A percentile compares a stretch with the other conserved stretches of the same genome.
Conservation (phyloP, 2,113 vertebrate genomes). For the Mustelus asterias region DNA sequence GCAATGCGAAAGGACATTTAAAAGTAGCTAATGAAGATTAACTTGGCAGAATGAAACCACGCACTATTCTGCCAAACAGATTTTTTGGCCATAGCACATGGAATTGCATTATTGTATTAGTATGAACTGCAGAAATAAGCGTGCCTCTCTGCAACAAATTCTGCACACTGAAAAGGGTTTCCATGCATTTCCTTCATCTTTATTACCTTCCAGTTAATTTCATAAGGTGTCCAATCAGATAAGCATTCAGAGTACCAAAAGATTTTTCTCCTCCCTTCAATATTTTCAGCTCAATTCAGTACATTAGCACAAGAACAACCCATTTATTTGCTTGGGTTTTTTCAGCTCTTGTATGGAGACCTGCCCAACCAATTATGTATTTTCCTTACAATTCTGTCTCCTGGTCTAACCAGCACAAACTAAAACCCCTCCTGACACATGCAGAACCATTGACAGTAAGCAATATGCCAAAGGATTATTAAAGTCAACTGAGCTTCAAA, state of each 20-base stretch:
- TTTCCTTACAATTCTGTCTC: background rate
- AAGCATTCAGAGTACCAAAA: background rate
- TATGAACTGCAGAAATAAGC: background rate
- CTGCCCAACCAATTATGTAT: background rate
- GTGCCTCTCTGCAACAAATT: background rate
- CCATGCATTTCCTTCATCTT: background rate
- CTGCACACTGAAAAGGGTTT: background rate
- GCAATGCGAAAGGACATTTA: slow-evolving; percentile 13
- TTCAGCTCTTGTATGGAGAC: background rate
- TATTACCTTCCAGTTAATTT: background rate
- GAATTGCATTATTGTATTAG: background rate
- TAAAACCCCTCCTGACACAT: background rate
- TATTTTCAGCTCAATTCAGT: background rate
- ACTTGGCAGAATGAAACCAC: background rate
- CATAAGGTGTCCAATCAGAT: background rate
- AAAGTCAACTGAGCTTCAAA: slow-evolving; percentile 1
- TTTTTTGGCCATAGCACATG: background rate
- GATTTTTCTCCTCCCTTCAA: background rate
- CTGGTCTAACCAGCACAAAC: background rate
- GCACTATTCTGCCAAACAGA: background rate
- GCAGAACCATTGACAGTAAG: background rate
- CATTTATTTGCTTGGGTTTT: background rate
- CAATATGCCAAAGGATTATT: slow-evolving; percentile 29
- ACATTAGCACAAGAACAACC: background rate
- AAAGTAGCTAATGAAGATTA: background rate